These are phyloP conservation scores for Ceratosolen fusciceps DNA, from an alignment of 1,140 invertebrate genomes.

Conservation along the genomic window DNA sequence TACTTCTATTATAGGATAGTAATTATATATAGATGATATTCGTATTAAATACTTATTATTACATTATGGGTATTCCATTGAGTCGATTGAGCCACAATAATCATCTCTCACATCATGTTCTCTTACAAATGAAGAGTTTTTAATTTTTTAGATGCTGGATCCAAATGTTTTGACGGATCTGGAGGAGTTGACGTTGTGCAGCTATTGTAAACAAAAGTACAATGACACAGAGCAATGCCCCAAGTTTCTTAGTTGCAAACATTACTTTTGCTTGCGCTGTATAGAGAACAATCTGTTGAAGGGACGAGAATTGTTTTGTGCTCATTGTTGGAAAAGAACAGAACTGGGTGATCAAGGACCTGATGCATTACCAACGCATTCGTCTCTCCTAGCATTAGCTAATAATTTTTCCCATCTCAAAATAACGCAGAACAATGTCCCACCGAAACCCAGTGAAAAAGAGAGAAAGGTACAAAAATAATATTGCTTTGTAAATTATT, in stretches of 20 bases:
- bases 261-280: constrained; percentile 83
- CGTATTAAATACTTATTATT: too few species aligned
- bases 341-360: constrained; percentile 75
- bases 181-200: constrained; percentile 80
- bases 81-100: too few species aligned
- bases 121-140: neutral
- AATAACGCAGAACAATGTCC: constrained; percentile 67
- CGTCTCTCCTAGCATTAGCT: constrained; percentile 75
- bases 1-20: too few species aligned
- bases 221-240: constrained; percentile 80
- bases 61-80: too few species aligned
- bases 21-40: too few species aligned
- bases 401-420: constrained; percentile 75
- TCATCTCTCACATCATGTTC: neutral
- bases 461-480: constrained; percentile 70
- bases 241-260: constrained; percentile 82
- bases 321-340: constrained; percentile 79
- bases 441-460: constrained; percentile 68
- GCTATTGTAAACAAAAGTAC: constrained; percentile 78
- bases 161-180: constrained; percentile 75
- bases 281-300: constrained; percentile 77
- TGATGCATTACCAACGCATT: constrained; percentile 78
- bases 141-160: constrained; percentile 68
- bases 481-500: neutral
- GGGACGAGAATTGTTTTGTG: constrained; percentile 77